phyloP scores from a whole-genome alignment of 2,797 vertebrate species.

The Silurus aristotelis region DNA sequence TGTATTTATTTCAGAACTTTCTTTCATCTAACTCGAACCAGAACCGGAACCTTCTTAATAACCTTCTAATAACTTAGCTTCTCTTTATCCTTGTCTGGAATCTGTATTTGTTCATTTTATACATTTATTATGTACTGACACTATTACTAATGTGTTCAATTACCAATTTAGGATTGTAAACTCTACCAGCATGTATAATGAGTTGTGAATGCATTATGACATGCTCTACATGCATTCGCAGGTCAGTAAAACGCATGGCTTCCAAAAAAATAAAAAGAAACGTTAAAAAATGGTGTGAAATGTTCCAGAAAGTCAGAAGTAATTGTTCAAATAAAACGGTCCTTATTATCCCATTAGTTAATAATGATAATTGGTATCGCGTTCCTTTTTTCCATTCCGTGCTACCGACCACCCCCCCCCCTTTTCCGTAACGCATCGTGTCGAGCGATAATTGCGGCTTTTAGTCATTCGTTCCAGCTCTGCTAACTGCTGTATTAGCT shows the following conservation, averaged over 20 bases:
- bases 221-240: background rate
- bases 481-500: constrained; percentile 38
- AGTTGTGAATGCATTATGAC: background rate
- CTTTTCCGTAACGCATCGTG: background rate
- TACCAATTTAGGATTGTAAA: background rate
- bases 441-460: background rate
- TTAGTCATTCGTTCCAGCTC: constrained; percentile 22
- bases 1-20: background rate
- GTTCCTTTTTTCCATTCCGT: background rate
- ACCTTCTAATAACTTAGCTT: background rate
- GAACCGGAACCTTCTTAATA: background rate
- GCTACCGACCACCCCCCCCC: too few species aligned
- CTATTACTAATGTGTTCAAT: background rate
- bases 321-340: background rate
- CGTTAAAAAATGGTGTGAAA: background rate
- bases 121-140: background rate
- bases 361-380: background rate
- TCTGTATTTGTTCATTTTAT: background rate
- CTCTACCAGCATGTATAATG: too few species aligned
- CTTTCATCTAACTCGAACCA: background rate
- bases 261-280: background rate
- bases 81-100: background rate
- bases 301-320: background rate
- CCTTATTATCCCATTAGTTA: background rate
- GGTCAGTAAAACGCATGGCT: background rate